phyloP scores from a whole-genome alignment of 1,140 invertebrate genomes.

The Bombyx mandarina region DNA sequence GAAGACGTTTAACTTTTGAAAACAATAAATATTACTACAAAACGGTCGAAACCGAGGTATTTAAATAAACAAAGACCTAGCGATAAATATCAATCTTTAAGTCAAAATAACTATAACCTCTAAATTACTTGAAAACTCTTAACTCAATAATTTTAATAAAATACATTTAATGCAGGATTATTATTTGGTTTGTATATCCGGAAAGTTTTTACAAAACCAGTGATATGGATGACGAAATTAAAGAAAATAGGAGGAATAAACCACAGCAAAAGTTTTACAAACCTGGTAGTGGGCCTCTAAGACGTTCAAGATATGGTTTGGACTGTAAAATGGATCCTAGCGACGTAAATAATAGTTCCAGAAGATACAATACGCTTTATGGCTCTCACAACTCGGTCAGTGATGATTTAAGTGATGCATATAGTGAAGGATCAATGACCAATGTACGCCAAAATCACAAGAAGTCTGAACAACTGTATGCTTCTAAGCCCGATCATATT shows the following conservation, averaged over 20 bases:
- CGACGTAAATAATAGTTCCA: slow-evolving; percentile 43
- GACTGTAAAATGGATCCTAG: slow-evolving; percentile 56
- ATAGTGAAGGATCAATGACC: slow-evolving; percentile 27
- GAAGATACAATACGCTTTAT: slow-evolving; percentile 39
- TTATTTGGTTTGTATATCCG: slow-evolving; percentile 7
- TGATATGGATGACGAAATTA: slow-evolving; percentile 70
- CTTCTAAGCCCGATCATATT: slow-evolving; percentile 41
- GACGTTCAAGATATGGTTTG: slow-evolving; percentile 59
- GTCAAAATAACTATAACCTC: no score
- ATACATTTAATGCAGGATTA: background rate
- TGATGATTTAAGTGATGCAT: slow-evolving; percentile 32
- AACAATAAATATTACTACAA: no score
- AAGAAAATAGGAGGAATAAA: slow-evolving; percentile 66
- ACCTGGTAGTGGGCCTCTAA: slow-evolving; percentile 66
- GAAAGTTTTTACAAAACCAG: slow-evolving; percentile 1
- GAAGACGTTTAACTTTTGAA: no score
- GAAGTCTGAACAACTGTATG: slow-evolving; percentile 64
- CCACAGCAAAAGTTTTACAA: slow-evolving; percentile 68
- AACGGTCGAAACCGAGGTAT: no score
- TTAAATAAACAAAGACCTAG: no score
- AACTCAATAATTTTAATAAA: no score
- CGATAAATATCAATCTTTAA: no score
- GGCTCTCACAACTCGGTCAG: slow-evolving; percentile 56
- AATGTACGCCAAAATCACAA: slow-evolving; percentile 33
- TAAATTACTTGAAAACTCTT: no score